Evolutionary conservation across 2,797 vertebrate species (phyloP), one percentile per base, ranked within the genome.

Genomic region (Fratercula arctica): DNA sequence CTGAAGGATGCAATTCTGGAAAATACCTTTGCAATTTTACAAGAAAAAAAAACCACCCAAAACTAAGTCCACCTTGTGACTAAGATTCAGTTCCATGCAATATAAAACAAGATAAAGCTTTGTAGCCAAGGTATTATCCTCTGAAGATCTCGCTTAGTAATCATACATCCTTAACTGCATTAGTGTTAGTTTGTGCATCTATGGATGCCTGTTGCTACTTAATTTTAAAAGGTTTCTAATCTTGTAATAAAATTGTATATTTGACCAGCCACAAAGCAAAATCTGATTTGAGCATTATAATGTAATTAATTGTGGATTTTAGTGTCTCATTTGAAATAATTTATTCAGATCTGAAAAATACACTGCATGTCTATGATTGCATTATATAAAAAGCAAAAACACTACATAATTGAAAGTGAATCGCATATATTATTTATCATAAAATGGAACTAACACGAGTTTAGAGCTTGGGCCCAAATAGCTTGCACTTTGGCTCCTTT

Each of bases 191-290:
- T 68, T 87, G n/a, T 83, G 46, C 72, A 77, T 93, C 92, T 39
- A 74, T 0, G 18, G 64, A 92, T 90, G 90, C 56, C 81, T 26
- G 15, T 66, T 94, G 70, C 16, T 95, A 95, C 67, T 96, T 91
- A 78, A 91, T 92, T 95, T 92, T 95, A 96, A 96, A 91, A 96
- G 95, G 81, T 87, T 97, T 94, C 21, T 91, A 95, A 96, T 93
- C 87, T 93, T 69, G n/a, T 96, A 95, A 96, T 73, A 48, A 96
- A 96, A 87, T 37, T 64, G 18, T 82, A 90, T 95, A 96, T 97
- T 95, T 95, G 73, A 87, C 53, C 61, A 87, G 82, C 51, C 45
- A 80, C 59, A 89, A 93, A 96, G 68, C n/a, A 89, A 37, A 95
- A 97, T 95, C 60, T 73, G 35, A 97, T 96, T 92, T 91, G 46